A percentile compares a stretch with the other conserved stretches of the same genome.
These are phyloP conservation scores for Dermatemys mawii DNA, from an alignment of 2,113 vertebrate species.

Conservation along the genomic window DNA sequence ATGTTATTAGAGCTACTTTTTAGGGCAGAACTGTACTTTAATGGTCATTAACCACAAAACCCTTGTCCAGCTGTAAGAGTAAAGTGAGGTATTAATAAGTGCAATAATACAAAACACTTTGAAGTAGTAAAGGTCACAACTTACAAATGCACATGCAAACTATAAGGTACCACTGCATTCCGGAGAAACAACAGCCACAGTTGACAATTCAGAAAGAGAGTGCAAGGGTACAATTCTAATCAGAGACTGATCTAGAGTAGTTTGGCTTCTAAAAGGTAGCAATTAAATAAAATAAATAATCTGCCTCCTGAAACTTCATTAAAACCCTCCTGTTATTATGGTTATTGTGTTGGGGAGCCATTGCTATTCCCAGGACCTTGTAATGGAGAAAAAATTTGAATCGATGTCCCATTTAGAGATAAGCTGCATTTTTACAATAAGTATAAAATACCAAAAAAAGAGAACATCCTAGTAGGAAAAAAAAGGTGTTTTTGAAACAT, in stretches of 20 bases:
- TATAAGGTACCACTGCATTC: not conserved
- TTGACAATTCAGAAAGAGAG: not conserved
- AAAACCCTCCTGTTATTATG: not conserved
- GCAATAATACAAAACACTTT: constrained; percentile 3
- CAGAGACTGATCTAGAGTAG: not conserved
- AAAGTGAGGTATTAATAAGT: not conserved
- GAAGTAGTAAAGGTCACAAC: constrained; percentile 13
- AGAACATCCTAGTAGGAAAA: not conserved
- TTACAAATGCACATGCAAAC: not conserved
- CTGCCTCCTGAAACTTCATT: not conserved
- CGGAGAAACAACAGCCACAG: not conserved
- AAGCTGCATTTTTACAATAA: not conserved
- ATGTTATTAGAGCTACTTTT: not conserved
- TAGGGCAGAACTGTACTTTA: not conserved
- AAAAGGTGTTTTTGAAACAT: constrained; percentile 27
- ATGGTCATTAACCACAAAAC: not conserved
- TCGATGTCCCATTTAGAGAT: not conserved
- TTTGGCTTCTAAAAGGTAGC: not conserved
- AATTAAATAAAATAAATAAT: not conserved
- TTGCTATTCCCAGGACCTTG: not conserved
- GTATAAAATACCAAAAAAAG: not conserved
- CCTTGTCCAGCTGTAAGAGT: not conserved
- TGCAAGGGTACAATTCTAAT: not conserved
- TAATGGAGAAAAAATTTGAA: constrained; percentile 20
- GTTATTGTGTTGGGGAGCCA: not conserved